These are phyloP conservation scores for Ophiothrix spiculata DNA, from an alignment of 35 echinoderm and acorn worm species.

Conservation along the genomic window DNA sequence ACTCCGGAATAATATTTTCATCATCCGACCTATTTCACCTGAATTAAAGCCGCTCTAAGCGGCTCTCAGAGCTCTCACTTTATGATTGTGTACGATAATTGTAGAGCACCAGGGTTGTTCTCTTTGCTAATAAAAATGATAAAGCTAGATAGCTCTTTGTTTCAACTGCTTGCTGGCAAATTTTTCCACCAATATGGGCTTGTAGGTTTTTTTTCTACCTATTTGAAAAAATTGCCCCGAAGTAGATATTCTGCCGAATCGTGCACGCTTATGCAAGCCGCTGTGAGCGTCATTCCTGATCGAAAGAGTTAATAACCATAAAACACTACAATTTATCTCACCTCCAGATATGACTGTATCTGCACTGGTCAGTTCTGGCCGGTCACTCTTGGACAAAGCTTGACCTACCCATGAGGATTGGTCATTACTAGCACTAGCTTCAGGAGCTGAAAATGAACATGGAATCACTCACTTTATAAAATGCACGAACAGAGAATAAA, in stretches of 20 bases:
- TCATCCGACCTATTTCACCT: too few species aligned
- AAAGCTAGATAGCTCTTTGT: too few species aligned
- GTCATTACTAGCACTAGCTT: conserved; percentile 50
- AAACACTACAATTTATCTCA: background rate
- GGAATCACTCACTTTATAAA: too few species aligned
- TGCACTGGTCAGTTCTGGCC: conserved; percentile 97
- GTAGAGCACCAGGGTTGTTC: too few species aligned
- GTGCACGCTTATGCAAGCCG: background rate
- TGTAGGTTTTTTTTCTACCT: background rate
- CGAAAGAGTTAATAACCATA: background rate
- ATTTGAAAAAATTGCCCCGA: background rate
- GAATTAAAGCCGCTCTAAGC: too few species aligned
- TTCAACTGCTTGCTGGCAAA: background rate
- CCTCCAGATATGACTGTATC: conserved; percentile 49
- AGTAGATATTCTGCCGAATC: background rate
- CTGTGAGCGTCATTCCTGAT: background rate
- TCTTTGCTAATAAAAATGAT: too few species aligned
- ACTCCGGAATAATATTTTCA: too few species aligned
- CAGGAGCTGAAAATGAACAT: conserved; percentile 79
- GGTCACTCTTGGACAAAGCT: conserved; percentile 81
- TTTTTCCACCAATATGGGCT: background rate
- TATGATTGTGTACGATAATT: too few species aligned
- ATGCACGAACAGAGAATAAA: too few species aligned
- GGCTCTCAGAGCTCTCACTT: too few species aligned
- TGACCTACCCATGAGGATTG: conserved; percentile 76